Evolutionary conservation across 2,888 invertebrate species (phyloP).

Genomic region (Heterodera filipjevi): DNA sequence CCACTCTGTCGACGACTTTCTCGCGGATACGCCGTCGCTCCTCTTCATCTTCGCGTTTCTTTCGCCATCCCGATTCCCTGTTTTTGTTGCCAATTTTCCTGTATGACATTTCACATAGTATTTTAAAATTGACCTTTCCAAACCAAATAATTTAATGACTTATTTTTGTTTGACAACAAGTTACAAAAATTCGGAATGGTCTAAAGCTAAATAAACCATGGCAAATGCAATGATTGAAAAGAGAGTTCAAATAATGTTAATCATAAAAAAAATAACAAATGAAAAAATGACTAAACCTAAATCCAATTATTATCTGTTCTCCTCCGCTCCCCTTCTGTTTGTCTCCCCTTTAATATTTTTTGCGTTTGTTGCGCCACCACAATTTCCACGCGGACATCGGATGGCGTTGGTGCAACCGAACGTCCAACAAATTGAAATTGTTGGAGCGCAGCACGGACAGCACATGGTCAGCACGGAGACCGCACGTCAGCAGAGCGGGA

Average conservation of each 20-base stretch:
- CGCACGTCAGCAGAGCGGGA: slow-evolving; percentile 50
- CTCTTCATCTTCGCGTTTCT: neutral
- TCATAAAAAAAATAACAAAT: neutral
- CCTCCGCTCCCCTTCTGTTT: neutral
- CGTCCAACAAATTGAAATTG: slow-evolving; percentile 43
- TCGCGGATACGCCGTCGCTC: neutral
- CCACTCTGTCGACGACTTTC: slow-evolving; percentile 1
- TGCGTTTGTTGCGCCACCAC: slow-evolving; percentile 44
- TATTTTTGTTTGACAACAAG: no score
- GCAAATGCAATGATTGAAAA: neutral
- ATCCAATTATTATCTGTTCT: no score
- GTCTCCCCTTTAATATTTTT: slow-evolving; percentile 9
- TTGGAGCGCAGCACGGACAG: slow-evolving; percentile 41
- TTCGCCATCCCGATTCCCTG: neutral
- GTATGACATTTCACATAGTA: neutral
- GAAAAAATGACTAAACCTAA: no score
- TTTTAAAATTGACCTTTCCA: no score
- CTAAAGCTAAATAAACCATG: no score
- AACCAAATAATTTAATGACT: neutral
- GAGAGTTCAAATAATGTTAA: neutral
- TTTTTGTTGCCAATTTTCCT: neutral
- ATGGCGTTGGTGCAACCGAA: slow-evolving; percentile 36
- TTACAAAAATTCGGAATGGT: no score
- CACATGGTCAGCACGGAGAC: slow-evolving; percentile 51
- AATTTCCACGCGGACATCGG: slow-evolving; percentile 43